Evolutionary conservation across 1,140 invertebrate species (phyloP), one percentile per base, ranked within the genome.

Genomic region (Ceratina calcarata): DNA sequence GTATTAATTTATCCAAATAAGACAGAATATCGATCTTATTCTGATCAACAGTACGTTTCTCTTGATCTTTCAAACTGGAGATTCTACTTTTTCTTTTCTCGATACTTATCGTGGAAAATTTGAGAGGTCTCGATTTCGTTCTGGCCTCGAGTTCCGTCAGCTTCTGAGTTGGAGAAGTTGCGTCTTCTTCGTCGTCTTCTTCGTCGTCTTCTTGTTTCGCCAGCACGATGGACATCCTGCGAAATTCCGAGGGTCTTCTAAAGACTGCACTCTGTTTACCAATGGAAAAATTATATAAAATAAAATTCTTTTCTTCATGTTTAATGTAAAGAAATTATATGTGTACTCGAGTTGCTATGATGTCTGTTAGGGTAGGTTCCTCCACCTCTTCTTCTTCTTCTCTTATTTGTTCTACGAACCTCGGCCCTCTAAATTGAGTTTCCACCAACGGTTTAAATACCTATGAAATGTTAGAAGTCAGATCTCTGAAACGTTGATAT

Each of bases 161-260:
- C 1, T 24, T 49, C 3, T 49, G 15, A 0, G 1, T 8, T 18
- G 0, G 13, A 4, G 8, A n/a, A n/a, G 32, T 4, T 15, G 12
- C 2, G 1, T 37, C 60, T 7, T 27, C 18, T 6, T 15, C 67
- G 12, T 69, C 51, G 2, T 76, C 75, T 27, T 78, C 92, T 89
- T 90, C 87, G 77, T 85, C 88, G 86, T 91, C 91, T 61, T 93
- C 90, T 73, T 90, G 90, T 78, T 91, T 92, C 87, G 62, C 20
- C 22, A 77, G 8, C 2, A 93, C 90, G 57, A 94, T 90, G 0
- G 94, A 94, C 88, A 94, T 92, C 80, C 92, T 91, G 18, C 93
- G 91, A 80, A 93, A 95, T 88, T 94, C 93, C 0, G 94, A 94
- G 0, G 95, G 94, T 20, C 93, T 89, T 81, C 92, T 93, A 80